Conservation (phyloP, 2,113 vertebrate genomes). For the Gambusia holbrooki region DNA sequence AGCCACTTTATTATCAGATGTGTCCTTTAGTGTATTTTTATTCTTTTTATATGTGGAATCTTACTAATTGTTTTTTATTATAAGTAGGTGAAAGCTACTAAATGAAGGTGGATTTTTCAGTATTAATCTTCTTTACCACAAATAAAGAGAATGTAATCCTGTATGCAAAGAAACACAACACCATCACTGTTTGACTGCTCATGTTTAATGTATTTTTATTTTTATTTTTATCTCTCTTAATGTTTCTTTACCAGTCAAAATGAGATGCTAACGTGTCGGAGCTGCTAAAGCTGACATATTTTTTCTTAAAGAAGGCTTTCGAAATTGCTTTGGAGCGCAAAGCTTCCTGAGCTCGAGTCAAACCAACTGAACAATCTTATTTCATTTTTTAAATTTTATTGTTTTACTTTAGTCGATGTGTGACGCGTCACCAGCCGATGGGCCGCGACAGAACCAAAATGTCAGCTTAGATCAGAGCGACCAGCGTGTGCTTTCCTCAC, state of each 20-base stretch:
- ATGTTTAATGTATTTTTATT: not conserved
- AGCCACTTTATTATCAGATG: constrained; percentile 76
- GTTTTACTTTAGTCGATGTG: constrained; percentile 50
- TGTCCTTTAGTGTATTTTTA: constrained; percentile 61
- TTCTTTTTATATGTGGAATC: constrained; percentile 74
- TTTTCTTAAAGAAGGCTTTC: constrained; percentile 22
- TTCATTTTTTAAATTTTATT: constrained; percentile 6
- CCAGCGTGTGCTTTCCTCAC: constrained; percentile 69
- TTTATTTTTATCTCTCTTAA: not conserved
- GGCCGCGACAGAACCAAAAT: constrained; percentile 54
- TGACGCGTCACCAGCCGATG: constrained; percentile 54
- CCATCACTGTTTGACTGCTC: not conserved
- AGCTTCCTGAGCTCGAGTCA: constrained; percentile 12
- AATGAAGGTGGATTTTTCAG: constrained; percentile 67
- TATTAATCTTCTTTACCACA: constrained; percentile 32
- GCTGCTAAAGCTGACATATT: constrained; percentile 3
- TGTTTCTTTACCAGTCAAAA: not conserved
- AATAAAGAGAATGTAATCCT: constrained; percentile 3
- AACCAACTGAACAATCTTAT: constrained; percentile 9
- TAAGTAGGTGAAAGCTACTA: constrained; percentile 57
- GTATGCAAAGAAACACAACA: not conserved
- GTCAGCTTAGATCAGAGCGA: constrained; percentile 27
- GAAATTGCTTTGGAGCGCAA: constrained; percentile 17
- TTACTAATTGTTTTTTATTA: constrained; percentile 53
- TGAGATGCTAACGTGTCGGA: not conserved